phyloP scores from a whole-genome alignment of 1,140 invertebrate genomes.

The Drosophila kepulauana region DNA sequence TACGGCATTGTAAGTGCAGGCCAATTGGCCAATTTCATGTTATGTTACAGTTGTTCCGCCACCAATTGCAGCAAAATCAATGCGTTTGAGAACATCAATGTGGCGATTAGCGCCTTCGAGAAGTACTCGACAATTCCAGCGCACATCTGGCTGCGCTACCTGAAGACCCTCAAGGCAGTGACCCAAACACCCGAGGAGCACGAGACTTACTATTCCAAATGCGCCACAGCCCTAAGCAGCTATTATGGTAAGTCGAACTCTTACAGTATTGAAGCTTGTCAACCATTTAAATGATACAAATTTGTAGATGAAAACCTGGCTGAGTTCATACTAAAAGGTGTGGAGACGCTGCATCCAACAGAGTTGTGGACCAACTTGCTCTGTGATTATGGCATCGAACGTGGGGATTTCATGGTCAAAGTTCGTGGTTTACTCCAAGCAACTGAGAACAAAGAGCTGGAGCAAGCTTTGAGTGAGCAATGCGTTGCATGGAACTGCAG shows the following conservation, averaged over 20 bases:
- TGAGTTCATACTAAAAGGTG: conserved; percentile 37
- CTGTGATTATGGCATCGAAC: conserved; percentile 58
- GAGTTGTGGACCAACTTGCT: conserved; percentile 51
- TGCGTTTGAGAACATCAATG: conserved; percentile 45
- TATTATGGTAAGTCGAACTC: conserved; percentile 49
- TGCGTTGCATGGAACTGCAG: conserved; percentile 45
- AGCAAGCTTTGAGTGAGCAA: conserved; percentile 1
- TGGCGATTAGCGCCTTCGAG: conserved; percentile 24
- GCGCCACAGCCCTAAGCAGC: conserved; percentile 30
- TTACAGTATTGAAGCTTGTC: too few species aligned
- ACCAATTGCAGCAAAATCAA: conserved; percentile 43
- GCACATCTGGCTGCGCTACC: conserved; percentile 58
- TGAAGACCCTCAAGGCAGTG: conserved; percentile 39
- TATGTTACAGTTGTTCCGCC: neutral
- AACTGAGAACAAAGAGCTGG: neutral
- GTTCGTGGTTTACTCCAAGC: neutral
- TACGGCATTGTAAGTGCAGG: conserved; percentile 35
- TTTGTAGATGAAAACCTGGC: conserved; percentile 42
- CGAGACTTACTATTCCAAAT: conserved; percentile 30
- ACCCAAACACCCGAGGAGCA: conserved; percentile 54
- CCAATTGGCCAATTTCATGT: neutral
- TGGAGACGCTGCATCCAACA: neutral
- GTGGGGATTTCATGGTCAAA: conserved; percentile 32
- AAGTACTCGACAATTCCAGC: conserved; percentile 43
- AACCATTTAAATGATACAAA: neutral